A percentile compares a stretch with the other conserved stretches of the same genome.
Evolutionary conservation across 2,888 invertebrate genomes (phyloP).

Genomic region (Pheosia tremula): DNA sequence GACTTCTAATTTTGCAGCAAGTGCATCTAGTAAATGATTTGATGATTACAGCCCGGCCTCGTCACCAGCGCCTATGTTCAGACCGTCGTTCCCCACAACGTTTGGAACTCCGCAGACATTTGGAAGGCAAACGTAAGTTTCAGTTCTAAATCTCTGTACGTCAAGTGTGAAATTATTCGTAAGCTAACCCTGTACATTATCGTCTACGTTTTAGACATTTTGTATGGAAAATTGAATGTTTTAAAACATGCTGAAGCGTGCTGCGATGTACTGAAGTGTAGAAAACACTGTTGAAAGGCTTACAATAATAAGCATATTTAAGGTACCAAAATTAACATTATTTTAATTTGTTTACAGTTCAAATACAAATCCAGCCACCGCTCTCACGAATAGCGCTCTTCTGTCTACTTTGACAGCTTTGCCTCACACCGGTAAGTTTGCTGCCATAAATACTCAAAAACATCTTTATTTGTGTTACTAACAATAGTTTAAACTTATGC

Average conservation of each 20-base stretch:
- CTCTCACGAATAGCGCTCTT: slow-evolving; percentile 71
- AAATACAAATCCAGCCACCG: slow-evolving; percentile 63
- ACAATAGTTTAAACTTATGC: too few species aligned
- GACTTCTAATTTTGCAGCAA: too few species aligned
- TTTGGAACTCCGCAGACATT: slow-evolving; percentile 86
- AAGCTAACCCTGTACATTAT: too few species aligned
- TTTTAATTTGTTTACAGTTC: slow-evolving; percentile 55
- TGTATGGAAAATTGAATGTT: too few species aligned
- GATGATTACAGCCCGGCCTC: slow-evolving; percentile 82
- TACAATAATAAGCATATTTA: too few species aligned
- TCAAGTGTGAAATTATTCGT: too few species aligned
- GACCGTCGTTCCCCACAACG: slow-evolving; percentile 89
- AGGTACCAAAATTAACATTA: not conserved
- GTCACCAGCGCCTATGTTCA: slow-evolving; percentile 87
- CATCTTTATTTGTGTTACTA: too few species aligned
- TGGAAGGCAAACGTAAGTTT: slow-evolving; percentile 71
- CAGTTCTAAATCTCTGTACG: not conserved
- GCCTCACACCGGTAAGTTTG: slow-evolving; percentile 70
- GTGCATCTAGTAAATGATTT: not conserved
- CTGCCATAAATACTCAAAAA: too few species aligned
- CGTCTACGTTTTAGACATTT: too few species aligned
- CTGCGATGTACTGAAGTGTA: too few species aligned
- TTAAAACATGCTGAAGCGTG: too few species aligned
- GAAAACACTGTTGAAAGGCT: too few species aligned
- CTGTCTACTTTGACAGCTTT: slow-evolving; percentile 74